Base-by-base conservation (phyloP, 2,888 invertebrate species). In the Cactoblastis cactorum region DNA sequence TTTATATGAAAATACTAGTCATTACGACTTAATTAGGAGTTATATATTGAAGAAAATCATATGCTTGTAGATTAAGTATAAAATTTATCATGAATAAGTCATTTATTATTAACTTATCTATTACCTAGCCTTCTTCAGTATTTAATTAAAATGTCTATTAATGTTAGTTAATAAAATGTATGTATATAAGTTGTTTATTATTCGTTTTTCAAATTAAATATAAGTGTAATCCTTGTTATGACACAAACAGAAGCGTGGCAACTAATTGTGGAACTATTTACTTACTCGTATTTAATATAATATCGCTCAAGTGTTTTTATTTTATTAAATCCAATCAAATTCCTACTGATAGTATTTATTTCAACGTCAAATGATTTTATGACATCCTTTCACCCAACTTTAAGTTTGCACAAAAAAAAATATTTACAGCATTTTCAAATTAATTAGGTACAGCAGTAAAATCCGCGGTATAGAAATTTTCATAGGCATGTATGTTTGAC, bases 231-330 rank as follows among this genome's bases (percentile, higher is more conserved):
- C 6, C 8, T 41, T 8, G 22, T 43, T 28, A 28, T 43, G 11
- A 28, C 17, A 43, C 43, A 32, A 48, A 38, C 51, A 51, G 53
- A 49, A 51, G 45, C 51, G 24, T 54, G 46, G 51, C 52, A 17
- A 51, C 53, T 61, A 65, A 62, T 65, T 69, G 65, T 62, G 63
- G 58, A 63, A 69, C 59, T 59, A 67, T 59, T n/a, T n/a, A n/a
- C n/a, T n/a, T n/a, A n/a, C n/a, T n/a, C n/a, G n/a, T n/a, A n/a
- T n/a, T 64, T 65, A 59, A 64, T 65, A 71, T 73, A 65, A 64
- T 56, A 65, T 53, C 64, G 68, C 68, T 60, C 51, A 57, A 60
- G 59, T 62, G 63, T 75, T 74, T 76, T 62, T 14, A 3, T 41
- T 41, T 49, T 33, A 49, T 41, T 39, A 49, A 39, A 43, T 43